Evolutionary conservation across 2,797 vertebrate genomes (phyloP).

Genomic region (Oreonectes daqikongensis): DNA sequence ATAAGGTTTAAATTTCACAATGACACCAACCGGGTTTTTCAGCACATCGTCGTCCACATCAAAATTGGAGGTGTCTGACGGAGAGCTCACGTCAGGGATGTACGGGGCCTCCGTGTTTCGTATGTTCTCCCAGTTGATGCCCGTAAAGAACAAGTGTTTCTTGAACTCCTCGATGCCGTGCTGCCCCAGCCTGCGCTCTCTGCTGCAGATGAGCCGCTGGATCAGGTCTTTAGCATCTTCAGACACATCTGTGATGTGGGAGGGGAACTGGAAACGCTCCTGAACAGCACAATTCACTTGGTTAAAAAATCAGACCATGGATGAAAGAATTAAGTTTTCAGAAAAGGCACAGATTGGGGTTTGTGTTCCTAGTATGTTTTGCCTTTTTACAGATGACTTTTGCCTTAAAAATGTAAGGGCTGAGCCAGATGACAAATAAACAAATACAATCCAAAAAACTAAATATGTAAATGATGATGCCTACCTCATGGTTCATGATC

Average conservation of each 20-base stretch:
- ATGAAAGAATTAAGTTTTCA: neutral
- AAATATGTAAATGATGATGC: neutral
- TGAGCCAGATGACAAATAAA: neutral
- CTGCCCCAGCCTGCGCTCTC: conserved; percentile 87
- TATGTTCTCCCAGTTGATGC: conserved; percentile 93
- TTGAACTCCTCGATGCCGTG: conserved; percentile 94
- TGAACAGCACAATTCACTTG: conserved; percentile 55
- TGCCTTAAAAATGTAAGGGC: neutral
- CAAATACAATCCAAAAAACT: too few species aligned
- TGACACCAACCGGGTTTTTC: conserved; percentile 87
- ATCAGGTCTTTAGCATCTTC: conserved; percentile 95
- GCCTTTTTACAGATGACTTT: too few species aligned
- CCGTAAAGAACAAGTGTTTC: conserved; percentile 88
- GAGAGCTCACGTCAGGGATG: conserved; percentile 96
- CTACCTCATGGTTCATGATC: conserved; percentile 98
- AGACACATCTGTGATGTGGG: conserved; percentile 88
- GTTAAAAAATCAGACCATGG: neutral
- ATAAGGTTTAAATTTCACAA: too few species aligned
- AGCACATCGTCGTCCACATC: conserved; percentile 95
- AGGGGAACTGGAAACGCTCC: conserved; percentile 97
- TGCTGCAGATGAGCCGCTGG: conserved; percentile 90
- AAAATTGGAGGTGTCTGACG: conserved; percentile 97
- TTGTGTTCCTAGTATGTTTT: neutral
- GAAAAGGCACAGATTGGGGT: neutral
- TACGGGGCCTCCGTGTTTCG: conserved; percentile 90